These are phyloP conservation scores for Aspiorhynchus laticeps DNA, from an alignment of 2,113 vertebrate genomes.

Conservation along the genomic window DNA sequence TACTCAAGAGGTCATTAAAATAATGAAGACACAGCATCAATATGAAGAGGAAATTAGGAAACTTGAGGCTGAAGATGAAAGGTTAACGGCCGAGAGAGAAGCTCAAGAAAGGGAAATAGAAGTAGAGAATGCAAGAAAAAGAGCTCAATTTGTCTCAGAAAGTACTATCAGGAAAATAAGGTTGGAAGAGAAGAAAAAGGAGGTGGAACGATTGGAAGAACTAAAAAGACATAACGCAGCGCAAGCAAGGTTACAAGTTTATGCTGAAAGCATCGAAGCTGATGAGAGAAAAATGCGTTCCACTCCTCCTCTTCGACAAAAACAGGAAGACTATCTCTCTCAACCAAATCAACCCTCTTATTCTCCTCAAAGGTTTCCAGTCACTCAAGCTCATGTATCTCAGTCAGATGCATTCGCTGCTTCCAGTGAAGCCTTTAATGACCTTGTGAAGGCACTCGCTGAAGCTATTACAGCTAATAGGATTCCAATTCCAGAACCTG, in stretches of 20 bases:
- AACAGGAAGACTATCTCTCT: neutral
- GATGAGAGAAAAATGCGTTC: neutral
- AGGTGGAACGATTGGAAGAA: slow-evolving; percentile 36
- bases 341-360: neutral
- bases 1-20: slow-evolving; percentile 41
- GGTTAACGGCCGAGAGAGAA: slow-evolving; percentile 38
- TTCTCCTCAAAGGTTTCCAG: slow-evolving; percentile 1
- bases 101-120: slow-evolving; percentile 46
- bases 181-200: slow-evolving; percentile 34
- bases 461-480: no score
- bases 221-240: slow-evolving; percentile 43
- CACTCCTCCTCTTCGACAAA: neutral
- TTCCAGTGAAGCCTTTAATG: slow-evolving; percentile 5
- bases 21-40: slow-evolving; percentile 40
- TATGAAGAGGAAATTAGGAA: slow-evolving; percentile 38
- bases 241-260: slow-evolving; percentile 42
- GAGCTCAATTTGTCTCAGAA: slow-evolving; percentile 32
- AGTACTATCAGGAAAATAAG: slow-evolving; percentile 30
- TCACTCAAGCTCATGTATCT: neutral
- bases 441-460: slow-evolving; percentile 18
- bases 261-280: neutral
- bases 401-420: neutral
- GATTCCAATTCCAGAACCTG: no score
- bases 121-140: slow-evolving; percentile 41
- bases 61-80: slow-evolving; percentile 47